These are phyloP conservation scores for Dryobota labecula DNA, from an alignment of 2,888 invertebrate species.

Conservation along the genomic window DNA sequence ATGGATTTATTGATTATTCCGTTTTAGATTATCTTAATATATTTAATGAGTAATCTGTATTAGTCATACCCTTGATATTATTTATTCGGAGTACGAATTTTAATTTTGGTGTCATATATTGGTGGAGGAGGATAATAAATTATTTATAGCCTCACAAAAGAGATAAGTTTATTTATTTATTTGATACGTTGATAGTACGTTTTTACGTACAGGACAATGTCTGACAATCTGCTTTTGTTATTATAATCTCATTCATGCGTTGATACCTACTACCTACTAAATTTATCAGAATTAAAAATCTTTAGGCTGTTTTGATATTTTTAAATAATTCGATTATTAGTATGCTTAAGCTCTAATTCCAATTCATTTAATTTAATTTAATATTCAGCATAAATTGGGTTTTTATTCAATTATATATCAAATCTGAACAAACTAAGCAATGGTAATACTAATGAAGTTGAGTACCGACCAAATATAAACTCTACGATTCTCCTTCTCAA, in stretches of 20 bases:
- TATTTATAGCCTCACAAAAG: background rate
- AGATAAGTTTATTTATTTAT: too few relatives aligned
- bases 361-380: too few relatives aligned
- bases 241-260: slow-evolving; percentile 4
- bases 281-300: background rate
- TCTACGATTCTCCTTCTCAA: too few relatives aligned
- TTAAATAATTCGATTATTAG: too few relatives aligned
- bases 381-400: too few relatives aligned
- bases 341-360: too few relatives aligned
- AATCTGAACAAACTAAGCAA: background rate
- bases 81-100: background rate
- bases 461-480: too few relatives aligned
- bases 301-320: background rate
- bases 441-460: background rate
- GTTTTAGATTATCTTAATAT: slow-evolving; percentile 5
- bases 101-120: slow-evolving; percentile 3
- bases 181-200: background rate
- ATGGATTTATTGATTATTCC: slow-evolving; percentile 22
- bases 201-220: background rate
- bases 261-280: too few relatives aligned
- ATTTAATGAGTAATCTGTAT: slow-evolving; percentile 22
- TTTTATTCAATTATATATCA: too few relatives aligned
- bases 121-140: slow-evolving; percentile 10
- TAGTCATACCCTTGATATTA: slow-evolving; percentile 25
- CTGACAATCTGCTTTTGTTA: background rate